Base-by-base conservation (phyloP, 2,797 vertebrate species). In the Micrastur ruficollis region DNA sequence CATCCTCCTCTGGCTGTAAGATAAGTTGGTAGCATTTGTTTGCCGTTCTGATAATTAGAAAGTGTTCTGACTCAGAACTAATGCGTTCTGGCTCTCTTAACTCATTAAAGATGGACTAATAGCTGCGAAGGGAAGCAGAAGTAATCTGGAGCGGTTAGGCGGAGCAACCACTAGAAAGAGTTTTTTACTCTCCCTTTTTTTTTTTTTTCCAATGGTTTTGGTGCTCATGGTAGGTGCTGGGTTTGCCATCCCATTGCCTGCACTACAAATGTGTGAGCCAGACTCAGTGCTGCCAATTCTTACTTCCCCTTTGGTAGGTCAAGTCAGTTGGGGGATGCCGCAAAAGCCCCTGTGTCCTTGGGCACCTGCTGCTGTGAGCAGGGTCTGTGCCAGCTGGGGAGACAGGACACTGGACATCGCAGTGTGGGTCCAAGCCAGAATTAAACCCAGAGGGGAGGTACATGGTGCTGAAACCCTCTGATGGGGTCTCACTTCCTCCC, bases 41-140 rank as follows among this genome's bases (percentile, higher is more conserved):
- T 88, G 82, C 83, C 6, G 49, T 89, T 92, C 81, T 62, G 93
- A 94, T 97, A 95, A 95, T 97, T 97, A 93, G 94, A 80, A 95
- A 94, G 90, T 90, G 95, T 97, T 93, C 92, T 95, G 97, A 93
- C 94, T 97, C 95, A 94, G 95, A 96, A 95, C 92, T 95, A 97
- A 96, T 94, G 86, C 3, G 27, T 95, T 75, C 96, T 97, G 96
- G 96, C 95, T 92, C 97, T 95, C 95, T 87, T 90, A 75, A 95
- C 95, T 97, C 95, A 97, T 97, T 97, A 97, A 92, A 96, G 95
- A 89, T 66, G 79, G 68, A 74, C 95, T 97, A 91, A 94, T 89
- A 53, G 94, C 85, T 78, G 94, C 50, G 32, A 96, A 97, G 81
- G 81, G 97, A 97, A 70, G 96, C 96, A 96, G 96, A 97, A 97